A percentile compares a stretch with the other conserved stretches of the same genome.
Evolutionary conservation across 2,113 vertebrate genomes (phyloP).

Genomic region (Beaufortia kweichowensis): DNA sequence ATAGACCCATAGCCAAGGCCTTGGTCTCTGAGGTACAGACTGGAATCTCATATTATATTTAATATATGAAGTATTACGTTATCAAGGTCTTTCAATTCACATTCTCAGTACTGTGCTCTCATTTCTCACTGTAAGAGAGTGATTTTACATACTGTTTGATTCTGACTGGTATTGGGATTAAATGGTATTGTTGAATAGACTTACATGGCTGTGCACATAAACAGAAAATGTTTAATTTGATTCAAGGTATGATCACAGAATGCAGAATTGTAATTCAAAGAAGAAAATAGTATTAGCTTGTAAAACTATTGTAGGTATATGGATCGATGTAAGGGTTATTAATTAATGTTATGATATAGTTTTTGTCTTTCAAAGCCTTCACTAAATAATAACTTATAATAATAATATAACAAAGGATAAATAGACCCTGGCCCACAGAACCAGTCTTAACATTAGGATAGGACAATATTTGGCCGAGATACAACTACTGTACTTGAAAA

Average conservation of each 20-base stretch:
- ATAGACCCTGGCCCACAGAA: too few relatives aligned
- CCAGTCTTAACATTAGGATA: too few relatives aligned
- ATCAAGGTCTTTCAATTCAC: slow-evolving; percentile 13
- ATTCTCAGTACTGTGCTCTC: background rate
- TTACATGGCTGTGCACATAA: background rate
- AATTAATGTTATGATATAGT: too few relatives aligned
- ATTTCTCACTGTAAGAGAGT: slow-evolving; percentile 17
- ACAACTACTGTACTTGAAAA: too few relatives aligned
- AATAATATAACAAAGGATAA: too few relatives aligned
- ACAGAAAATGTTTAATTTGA: too few relatives aligned
- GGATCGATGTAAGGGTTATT: too few relatives aligned
- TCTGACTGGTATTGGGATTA: slow-evolving; percentile 16
- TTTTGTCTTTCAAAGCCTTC: too few relatives aligned
- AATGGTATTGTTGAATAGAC: background rate
- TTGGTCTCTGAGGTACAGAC: background rate
- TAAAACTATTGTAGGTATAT: too few relatives aligned
- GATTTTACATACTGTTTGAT: background rate
- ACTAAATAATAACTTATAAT: too few relatives aligned
- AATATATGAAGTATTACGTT: slow-evolving; percentile 33
- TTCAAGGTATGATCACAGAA: background rate
- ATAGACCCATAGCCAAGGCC: slow-evolving; percentile 25
- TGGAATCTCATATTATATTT: slow-evolving; percentile 11
- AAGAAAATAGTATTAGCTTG: too few relatives aligned
- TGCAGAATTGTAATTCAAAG: background rate
- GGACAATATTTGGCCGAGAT: too few relatives aligned